Percentiles rank a stretch among this genome's conserved stretches.
These are phyloP conservation scores for Semotilus atromaculatus DNA, from an alignment of 2,797 vertebrate species.

Conservation along the genomic window DNA sequence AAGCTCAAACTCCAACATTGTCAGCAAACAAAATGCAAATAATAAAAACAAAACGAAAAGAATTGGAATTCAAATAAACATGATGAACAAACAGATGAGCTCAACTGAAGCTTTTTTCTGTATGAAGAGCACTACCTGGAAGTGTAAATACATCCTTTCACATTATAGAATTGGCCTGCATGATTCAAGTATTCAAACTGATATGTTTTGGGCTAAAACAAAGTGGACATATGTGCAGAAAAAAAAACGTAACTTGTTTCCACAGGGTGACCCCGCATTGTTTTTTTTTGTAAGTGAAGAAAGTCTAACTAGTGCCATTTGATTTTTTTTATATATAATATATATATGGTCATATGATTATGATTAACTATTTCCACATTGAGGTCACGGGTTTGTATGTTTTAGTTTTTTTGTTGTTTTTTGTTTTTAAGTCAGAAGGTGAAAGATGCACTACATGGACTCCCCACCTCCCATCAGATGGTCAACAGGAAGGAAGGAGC, in stretches of 20 bases:
- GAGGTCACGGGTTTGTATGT: constrained; percentile 81
- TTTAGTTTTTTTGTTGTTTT: constrained; percentile 42
- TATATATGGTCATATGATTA: constrained; percentile 68
- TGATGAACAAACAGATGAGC: constrained; percentile 91
- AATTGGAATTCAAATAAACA: constrained; percentile 90
- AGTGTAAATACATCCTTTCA: constrained; percentile 99
- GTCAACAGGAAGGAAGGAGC: constrained; percentile 97
- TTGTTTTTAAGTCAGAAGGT: constrained; percentile 69
- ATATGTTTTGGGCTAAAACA: constrained; percentile 99
- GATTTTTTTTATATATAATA: constrained; percentile 61
- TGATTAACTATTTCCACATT: constrained; percentile 74
- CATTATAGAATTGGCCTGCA: constrained; percentile 99
- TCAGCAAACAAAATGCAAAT: constrained; percentile 82
- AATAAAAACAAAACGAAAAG: constrained; percentile 69
- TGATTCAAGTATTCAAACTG: constrained; percentile 99
- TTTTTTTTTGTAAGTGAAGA: constrained; percentile 84
- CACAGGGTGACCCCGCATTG: constrained; percentile 87
- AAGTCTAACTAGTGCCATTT: constrained; percentile 92
- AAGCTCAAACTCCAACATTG: constrained; percentile 92
- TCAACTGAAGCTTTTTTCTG: constrained; percentile 84
- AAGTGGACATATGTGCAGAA: constrained; percentile 99
- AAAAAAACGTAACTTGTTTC: constrained; percentile 90
- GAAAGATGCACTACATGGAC: constrained; percentile 86
- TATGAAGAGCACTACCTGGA: constrained; percentile 97
- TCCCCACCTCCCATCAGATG: constrained; percentile 93